Percentiles rank a stretch among this genome's conserved stretches.
phyloP scores from a whole-genome alignment of 2,113 vertebrate genomes.

The human region GRCh38 chr5:6193501-6194000 shows the following conservation, averaged over 20 bases:
- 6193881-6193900: background rate
- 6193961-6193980: rapidly evolving
- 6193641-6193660: background rate
- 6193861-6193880: background rate
- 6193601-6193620: rapidly evolving
- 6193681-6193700: background rate
- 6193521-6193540: background rate
- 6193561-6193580: background rate
- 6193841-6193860: background rate
- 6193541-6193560: background rate
- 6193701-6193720: background rate
- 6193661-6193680: background rate
- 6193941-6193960: background rate
- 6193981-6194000: too few species aligned
- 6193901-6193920: background rate
- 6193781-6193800: background rate
- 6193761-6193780: background rate
- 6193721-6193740: background rate
- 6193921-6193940: background rate
- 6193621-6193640: background rate
- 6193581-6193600: too few species aligned
- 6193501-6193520: too few species aligned
- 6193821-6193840: background rate
- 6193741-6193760: background rate
- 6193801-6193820: background rate